phyloP scores from a whole-genome alignment of 2,113 vertebrate genomes.

The Clupea harengus region DNA sequence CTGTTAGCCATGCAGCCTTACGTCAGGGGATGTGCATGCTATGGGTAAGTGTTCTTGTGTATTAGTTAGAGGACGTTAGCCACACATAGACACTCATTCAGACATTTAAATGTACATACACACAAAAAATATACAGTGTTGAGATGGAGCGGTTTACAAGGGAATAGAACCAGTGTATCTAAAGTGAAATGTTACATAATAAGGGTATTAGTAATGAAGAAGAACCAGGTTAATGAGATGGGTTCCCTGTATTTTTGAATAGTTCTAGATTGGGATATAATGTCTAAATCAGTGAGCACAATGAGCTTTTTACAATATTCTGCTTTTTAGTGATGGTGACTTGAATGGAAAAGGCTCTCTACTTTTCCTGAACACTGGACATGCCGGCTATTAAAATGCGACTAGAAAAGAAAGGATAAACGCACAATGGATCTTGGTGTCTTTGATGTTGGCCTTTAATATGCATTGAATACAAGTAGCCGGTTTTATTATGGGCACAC shows the following conservation, averaged over 20 bases:
- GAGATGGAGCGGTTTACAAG: neutral
- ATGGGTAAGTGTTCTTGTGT: conserved; percentile 67
- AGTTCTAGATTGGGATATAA: neutral
- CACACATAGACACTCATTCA: neutral
- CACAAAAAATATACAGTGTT: neutral
- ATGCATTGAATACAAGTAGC: neutral
- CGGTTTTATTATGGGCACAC: neutral
- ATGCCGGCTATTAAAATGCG: neutral
- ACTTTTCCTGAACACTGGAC: neutral
- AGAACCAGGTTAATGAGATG: neutral
- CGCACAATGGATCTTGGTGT: neutral
- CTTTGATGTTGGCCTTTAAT: neutral
- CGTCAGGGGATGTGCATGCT: conserved; percentile 72
- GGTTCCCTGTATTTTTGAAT: neutral
- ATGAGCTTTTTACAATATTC: neutral
- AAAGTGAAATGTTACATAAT: neutral
- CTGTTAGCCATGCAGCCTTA: conserved; percentile 70
- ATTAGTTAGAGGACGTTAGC: neutral
- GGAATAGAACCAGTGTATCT: neutral
- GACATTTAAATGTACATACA: conserved; percentile 2
- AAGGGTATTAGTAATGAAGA: neutral
- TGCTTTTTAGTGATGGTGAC: neutral
- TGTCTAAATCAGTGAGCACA: neutral
- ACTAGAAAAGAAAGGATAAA: neutral
- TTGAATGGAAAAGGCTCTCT: neutral